Percentiles rank a stretch among this genome's conserved stretches.
Conservation (phyloP, 2,113 vertebrate genomes). For the Eulacestoma nigropectus region DNA sequence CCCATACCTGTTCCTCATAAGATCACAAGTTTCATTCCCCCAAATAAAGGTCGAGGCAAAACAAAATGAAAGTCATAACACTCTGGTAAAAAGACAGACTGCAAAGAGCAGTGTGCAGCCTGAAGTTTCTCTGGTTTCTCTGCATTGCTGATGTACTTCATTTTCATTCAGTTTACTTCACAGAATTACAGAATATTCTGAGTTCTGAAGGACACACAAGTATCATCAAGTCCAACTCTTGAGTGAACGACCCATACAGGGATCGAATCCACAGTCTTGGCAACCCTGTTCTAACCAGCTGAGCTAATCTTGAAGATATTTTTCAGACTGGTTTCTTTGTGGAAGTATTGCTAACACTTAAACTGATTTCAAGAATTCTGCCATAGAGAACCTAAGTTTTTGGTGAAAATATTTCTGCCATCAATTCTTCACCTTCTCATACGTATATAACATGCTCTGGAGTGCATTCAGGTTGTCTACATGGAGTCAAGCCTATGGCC, state of each 20-base stretch:
- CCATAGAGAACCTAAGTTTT: background rate
- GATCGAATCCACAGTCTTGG: background rate
- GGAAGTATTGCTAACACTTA: background rate
- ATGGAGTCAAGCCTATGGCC: background rate
- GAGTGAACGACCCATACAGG: background rate
- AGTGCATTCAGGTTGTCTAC: background rate
- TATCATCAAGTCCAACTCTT: background rate
- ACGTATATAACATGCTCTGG: background rate
- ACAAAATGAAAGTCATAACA: background rate
- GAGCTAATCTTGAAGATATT: background rate
- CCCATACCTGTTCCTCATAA: background rate
- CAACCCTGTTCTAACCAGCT: background rate
- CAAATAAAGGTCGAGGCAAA: constrained; percentile 7
- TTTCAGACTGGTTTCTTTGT: background rate
- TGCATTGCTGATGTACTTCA: background rate
- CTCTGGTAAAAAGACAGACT: background rate
- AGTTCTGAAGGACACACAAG: no score
- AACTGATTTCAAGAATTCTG: background rate
- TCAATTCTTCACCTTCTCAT: background rate
- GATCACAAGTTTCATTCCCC: background rate
- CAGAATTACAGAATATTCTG: background rate
- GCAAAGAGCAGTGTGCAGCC: background rate
- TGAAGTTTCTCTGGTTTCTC: background rate
- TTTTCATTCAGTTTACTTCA: background rate
- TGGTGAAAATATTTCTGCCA: background rate